Conservation (phyloP, 92 coral and sea anemone genomes). For the Nematostella vectensis region DNA sequence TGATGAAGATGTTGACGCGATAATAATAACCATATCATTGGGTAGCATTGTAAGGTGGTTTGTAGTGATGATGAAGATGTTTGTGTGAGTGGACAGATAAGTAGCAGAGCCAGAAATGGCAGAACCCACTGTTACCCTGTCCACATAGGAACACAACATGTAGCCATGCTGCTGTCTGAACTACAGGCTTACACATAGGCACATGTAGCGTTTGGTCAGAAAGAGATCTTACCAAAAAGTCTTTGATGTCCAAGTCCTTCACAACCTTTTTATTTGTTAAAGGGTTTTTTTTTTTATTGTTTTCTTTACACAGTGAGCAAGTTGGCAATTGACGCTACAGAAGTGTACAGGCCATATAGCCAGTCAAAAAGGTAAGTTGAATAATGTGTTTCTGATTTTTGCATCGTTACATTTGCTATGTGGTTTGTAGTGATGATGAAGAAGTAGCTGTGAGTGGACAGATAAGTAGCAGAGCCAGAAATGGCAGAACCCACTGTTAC, state of each 20-base stretch:
- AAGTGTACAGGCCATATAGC: no score
- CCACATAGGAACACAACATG: constrained; percentile 34
- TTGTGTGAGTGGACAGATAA: constrained; percentile 47
- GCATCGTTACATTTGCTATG: no score
- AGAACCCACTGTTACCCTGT: constrained; percentile 89
- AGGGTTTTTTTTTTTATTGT: no score
- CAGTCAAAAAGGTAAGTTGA: no score
- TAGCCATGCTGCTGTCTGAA: constrained; percentile 75
- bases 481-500: constrained; percentile 97
- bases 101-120: constrained; percentile 96
- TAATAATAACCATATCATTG: no score
- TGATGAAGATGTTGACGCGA: no score
- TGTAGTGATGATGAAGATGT: constrained; percentile 1
- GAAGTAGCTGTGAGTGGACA: constrained; percentile 34
- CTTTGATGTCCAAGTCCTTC: no score
- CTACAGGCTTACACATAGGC: constrained; percentile 8
- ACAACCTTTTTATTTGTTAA: no score
- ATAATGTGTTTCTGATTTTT: no score
- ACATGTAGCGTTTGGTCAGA: no score
- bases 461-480: constrained; percentile 87
- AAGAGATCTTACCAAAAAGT: constrained; percentile 1
- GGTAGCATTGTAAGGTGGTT: constrained; percentile 5
- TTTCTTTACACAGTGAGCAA: no score
- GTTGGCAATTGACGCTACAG: no score
- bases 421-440: background rate